phyloP scores from a whole-genome alignment of 2,113 vertebrate species.

The Prionailurus bengalensis region DNA sequence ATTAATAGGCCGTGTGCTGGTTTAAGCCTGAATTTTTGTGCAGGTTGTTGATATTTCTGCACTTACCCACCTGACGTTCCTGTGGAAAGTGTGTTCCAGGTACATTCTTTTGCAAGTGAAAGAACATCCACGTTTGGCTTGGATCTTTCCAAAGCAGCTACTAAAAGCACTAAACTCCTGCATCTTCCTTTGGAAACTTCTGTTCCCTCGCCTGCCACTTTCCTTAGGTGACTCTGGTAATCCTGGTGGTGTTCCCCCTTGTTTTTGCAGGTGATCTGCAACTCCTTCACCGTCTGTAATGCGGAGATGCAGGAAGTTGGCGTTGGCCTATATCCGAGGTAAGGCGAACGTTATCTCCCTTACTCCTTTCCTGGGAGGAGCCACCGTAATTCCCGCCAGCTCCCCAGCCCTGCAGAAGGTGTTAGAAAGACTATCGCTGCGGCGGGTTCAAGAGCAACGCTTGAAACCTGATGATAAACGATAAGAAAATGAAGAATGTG shows the following conservation, averaged over 20 bases:
- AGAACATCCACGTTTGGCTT: slow-evolving; percentile 69
- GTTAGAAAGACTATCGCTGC: slow-evolving; percentile 57
- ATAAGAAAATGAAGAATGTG: slow-evolving; percentile 59
- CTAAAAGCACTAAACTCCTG: slow-evolving; percentile 6
- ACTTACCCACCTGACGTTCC: neutral
- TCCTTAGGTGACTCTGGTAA: slow-evolving; percentile 79
- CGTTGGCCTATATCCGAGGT: slow-evolving; percentile 98
- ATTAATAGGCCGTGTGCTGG: slow-evolving; percentile 59
- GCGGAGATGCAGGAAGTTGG: slow-evolving; percentile 97
- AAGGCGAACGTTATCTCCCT: slow-evolving; percentile 83
- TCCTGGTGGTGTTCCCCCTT: slow-evolving; percentile 78
- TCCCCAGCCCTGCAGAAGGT: neutral
- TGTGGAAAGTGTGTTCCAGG: slow-evolving; percentile 61
- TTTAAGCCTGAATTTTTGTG: slow-evolving; percentile 86
- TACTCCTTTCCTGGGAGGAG: slow-evolving; percentile 80
- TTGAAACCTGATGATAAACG: slow-evolving; percentile 76
- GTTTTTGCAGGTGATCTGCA: slow-evolving; percentile 95
- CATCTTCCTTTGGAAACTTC: slow-evolving; percentile 78
- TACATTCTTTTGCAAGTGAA: slow-evolving; percentile 72
- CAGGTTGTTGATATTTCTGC: neutral
- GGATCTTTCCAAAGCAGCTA: slow-evolving; percentile 75
- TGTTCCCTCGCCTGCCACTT: slow-evolving; percentile 56
- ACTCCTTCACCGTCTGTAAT: slow-evolving; percentile 98
- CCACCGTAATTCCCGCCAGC: neutral
- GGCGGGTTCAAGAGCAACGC: slow-evolving; percentile 43